Conservation (phyloP, 2,888 invertebrate species). For the Neoitamus cyanurus region DNA sequence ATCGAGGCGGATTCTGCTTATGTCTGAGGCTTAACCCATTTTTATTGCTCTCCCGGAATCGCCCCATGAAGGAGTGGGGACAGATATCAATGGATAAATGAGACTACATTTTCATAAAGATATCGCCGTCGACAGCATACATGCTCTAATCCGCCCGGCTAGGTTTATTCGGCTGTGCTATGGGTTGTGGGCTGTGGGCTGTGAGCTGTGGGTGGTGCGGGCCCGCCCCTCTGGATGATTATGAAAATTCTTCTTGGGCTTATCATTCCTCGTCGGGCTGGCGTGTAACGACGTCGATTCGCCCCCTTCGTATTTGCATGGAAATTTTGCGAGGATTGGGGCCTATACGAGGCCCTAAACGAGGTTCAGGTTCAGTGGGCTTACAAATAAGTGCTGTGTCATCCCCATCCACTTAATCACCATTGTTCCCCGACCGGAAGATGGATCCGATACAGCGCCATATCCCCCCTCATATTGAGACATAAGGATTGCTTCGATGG, state of each 20-base stretch:
- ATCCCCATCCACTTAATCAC: slow-evolving; percentile 36
- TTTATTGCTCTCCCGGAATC: slow-evolving; percentile 32
- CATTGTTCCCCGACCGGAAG: slow-evolving; percentile 28
- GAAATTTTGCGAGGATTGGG: slow-evolving; percentile 5
- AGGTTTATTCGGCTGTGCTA: background rate
- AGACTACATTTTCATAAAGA: slow-evolving; percentile 45
- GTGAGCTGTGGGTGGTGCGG: background rate
- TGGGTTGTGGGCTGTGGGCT: background rate
- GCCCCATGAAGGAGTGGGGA: background rate
- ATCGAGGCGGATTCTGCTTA: background rate
- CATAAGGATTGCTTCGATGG: slow-evolving; percentile 6
- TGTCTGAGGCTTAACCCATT: slow-evolving; percentile 33
- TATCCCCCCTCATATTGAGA: background rate
- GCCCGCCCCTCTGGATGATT: background rate
- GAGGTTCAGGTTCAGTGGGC: slow-evolving; percentile 37
- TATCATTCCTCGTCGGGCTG: slow-evolving; percentile 31
- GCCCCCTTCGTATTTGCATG: slow-evolving; percentile 15
- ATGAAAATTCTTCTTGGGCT: slow-evolving; percentile 42
- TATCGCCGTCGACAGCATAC: slow-evolving; percentile 21
- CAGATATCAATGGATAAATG: slow-evolving; percentile 38
- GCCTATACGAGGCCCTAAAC: background rate
- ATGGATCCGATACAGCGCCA: slow-evolving; percentile 1
- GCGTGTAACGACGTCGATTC: slow-evolving; percentile 21
- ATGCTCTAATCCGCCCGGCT: background rate
- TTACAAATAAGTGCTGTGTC: slow-evolving; percentile 44